Conservation (phyloP, 1,140 invertebrate species). For the Calliopsis andreniformis region DNA sequence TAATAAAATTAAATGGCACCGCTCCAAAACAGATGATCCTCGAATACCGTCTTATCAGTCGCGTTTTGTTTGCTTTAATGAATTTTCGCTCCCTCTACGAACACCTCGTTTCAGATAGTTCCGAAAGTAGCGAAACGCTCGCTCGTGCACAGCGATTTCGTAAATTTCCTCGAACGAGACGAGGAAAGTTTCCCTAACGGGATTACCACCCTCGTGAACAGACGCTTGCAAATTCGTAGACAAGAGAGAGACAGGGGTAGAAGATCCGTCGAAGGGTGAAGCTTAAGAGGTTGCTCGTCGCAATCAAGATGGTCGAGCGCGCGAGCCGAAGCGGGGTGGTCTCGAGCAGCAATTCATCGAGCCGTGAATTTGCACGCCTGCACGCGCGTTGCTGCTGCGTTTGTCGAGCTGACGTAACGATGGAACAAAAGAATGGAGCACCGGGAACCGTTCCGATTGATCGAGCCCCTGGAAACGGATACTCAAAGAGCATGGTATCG, state of each 20-base stretch:
- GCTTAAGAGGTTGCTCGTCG: neutral
- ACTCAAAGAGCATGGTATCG: neutral
- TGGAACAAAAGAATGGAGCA: neutral
- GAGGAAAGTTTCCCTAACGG: slow-evolving; percentile 45
- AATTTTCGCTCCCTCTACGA: too few species aligned
- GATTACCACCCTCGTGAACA: slow-evolving; percentile 32
- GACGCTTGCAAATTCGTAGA: slow-evolving; percentile 21
- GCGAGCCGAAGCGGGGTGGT: neutral
- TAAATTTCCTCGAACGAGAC: slow-evolving; percentile 25
- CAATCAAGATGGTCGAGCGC: neutral
- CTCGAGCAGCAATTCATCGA: slow-evolving; percentile 34
- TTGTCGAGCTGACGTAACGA: neutral
- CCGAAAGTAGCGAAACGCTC: neutral
- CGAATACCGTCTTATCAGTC: too few species aligned
- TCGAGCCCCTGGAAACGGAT: neutral
- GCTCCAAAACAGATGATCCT: neutral
- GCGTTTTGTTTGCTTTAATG: too few species aligned
- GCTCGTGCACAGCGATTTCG: neutral
- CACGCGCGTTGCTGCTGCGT: neutral
- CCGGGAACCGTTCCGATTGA: neutral
- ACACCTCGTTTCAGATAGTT: neutral
- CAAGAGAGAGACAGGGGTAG: slow-evolving; percentile 12
- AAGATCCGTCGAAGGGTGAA: slow-evolving; percentile 22
- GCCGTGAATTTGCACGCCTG: slow-evolving; percentile 18
- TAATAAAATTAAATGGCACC: neutral